Percentiles rank a stretch among this genome's conserved stretches.
phyloP scores from a whole-genome alignment of 2,113 vertebrate genomes.

The Tiliqua scincoides region DNA sequence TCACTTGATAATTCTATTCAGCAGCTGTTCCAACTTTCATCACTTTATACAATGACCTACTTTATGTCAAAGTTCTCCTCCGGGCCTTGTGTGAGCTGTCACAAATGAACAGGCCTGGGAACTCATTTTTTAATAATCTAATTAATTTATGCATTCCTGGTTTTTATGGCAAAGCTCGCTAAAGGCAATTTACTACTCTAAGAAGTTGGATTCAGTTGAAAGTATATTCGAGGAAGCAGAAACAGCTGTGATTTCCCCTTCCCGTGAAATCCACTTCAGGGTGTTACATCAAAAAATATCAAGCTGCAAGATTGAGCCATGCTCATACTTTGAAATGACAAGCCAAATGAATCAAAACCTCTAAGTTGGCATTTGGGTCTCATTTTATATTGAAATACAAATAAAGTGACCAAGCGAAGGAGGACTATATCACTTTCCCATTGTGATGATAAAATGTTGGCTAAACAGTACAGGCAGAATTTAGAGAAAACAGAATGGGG shows the following conservation, averaged over 20 bases:
- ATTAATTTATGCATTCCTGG: slow-evolving; percentile 63
- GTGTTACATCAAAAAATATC: slow-evolving; percentile 16
- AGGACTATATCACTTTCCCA: not conserved
- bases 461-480: not conserved
- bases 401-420: not conserved
- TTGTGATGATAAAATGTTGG: not conserved
- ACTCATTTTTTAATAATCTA: slow-evolving; percentile 59
- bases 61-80: slow-evolving; percentile 44
- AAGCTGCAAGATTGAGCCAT: not conserved
- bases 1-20: slow-evolving; percentile 6
- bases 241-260: not conserved
- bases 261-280: slow-evolving; percentile 33
- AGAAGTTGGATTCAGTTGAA: slow-evolving; percentile 41
- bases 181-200: slow-evolving; percentile 58
- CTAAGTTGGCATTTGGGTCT: not conserved
- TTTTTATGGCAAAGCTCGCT: slow-evolving; percentile 47
- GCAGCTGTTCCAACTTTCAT: slow-evolving; percentile 28
- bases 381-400: not conserved
- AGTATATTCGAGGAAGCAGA: slow-evolving; percentile 34
- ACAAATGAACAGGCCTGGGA: slow-evolving; percentile 43
- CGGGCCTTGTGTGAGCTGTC: slow-evolving; percentile 35
- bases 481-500: no score
- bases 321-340: slow-evolving; percentile 14
- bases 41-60: slow-evolving; percentile 40
- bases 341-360: not conserved